Base-by-base conservation (phyloP, 2,113 vertebrate genomes). In the Microtus pennsylvanicus region DNA sequence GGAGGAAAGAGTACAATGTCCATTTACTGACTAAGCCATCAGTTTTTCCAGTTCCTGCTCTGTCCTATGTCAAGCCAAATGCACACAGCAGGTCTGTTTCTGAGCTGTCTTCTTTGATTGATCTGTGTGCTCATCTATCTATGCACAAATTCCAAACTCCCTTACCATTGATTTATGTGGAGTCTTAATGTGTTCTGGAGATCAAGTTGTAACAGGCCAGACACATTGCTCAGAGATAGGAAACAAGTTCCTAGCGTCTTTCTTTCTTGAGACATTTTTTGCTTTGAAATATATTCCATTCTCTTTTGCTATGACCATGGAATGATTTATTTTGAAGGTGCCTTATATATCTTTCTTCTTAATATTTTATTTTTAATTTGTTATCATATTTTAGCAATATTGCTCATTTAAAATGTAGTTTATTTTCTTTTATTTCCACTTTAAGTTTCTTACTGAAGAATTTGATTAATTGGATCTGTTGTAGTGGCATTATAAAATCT, bases 341-440 rank as follows among this genome's bases (percentile, higher is more conserved):
- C 1, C 28, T 93, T 5, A 1, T 67, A 38, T 14, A 90, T 33
- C 65, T 89, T 96, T 89, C 42, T 91, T 93, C 50, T 76, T 82
- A 75, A 78, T 1, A 22, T 87, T 78, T 90, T 42, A n/a, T 24
- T 81, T 76, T 75, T 33, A 77, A 81, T 7, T 1, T 35, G 6
- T 77, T 26, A 63, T 76, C 86, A 86, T 50, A 50, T 70, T 96
- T 95, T 70, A 89, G 45, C 42, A 72, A 30, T 89, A 6, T 50
- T 24, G 58, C 16, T 65, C 82, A 33, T 69, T 67, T 22, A 35
- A 70, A 87, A 87, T 33, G 6, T 47, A 89, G 33, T 5, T 50
- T 26, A 75, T 63, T 91, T 88, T 77, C n/a, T 75, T 92, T 65
- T 50, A 55, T 65, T 93, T 96, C 7, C 33, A 78, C 67, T 72